These are phyloP conservation scores for Philhelius pedissequus DNA, from an alignment of 2,888 invertebrate genomes.

Conservation along the genomic window DNA sequence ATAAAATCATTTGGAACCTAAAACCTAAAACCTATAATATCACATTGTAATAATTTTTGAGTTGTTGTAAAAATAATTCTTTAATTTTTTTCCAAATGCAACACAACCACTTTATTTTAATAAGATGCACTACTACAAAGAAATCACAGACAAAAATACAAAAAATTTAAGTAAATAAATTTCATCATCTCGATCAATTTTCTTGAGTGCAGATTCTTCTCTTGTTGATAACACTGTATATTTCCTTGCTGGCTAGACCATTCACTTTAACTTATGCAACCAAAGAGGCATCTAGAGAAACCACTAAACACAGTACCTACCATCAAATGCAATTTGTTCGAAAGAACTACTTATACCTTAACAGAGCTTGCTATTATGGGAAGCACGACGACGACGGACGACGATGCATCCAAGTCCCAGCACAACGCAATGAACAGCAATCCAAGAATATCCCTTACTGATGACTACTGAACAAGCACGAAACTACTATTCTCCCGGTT, in stretches of 20 bases:
- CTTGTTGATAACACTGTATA: constrained; percentile 17
- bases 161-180: no score
- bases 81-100: no score
- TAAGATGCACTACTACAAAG: no score
- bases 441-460: constrained; percentile 4
- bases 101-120: no score
- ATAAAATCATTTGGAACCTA: no score
- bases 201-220: background rate
- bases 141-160: no score
- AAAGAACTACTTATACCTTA: constrained; percentile 52
- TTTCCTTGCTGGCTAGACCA: background rate
- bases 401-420: no score
- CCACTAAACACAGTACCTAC: constrained; percentile 34
- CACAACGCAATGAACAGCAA: constrained; percentile 21
- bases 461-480: constrained; percentile 46
- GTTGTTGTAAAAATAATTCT: no score
- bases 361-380: constrained; percentile 43
- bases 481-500: constrained; percentile 8
- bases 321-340: constrained; percentile 57
- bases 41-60: no score
- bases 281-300: background rate
- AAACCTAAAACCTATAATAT: no score
- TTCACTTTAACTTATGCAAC: constrained; percentile 27
- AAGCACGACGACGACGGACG: background rate
- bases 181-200: background rate